Conservation (phyloP, 2,888 invertebrate genomes). For the Polyommatus icarus region DNA sequence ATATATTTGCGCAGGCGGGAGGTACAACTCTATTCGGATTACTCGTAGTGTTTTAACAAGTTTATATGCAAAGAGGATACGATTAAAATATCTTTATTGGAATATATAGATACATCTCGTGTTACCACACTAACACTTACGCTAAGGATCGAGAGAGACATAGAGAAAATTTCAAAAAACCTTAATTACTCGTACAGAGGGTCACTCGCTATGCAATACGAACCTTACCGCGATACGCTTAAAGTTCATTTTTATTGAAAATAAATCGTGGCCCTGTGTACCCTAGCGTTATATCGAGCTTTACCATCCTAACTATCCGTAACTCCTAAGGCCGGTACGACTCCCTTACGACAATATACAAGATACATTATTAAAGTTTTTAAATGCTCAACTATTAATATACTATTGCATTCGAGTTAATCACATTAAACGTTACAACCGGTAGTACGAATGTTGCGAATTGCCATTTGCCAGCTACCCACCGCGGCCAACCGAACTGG, state of each 20-base stretch:
- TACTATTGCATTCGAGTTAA: slow-evolving; percentile 64
- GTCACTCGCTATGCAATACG: slow-evolving; percentile 33
- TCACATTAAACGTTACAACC: slow-evolving; percentile 50
- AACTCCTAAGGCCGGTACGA: slow-evolving; percentile 77
- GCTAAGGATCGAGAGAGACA: slow-evolving; percentile 76
- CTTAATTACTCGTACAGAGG: slow-evolving; percentile 52
- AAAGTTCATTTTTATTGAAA: slow-evolving; percentile 30
- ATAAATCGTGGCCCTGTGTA: slow-evolving; percentile 54
- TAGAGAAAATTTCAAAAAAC: slow-evolving; percentile 72
- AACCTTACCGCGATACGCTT: slow-evolving; percentile 19
- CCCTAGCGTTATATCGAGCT: slow-evolving; percentile 67
- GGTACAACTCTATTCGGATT: slow-evolving; percentile 57
- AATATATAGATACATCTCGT: slow-evolving; percentile 51
- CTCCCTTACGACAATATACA: slow-evolving; percentile 72
- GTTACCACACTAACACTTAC: slow-evolving; percentile 57
- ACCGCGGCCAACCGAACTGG: not conserved
- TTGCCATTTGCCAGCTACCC: slow-evolving; percentile 5
- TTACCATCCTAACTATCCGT: slow-evolving; percentile 59
- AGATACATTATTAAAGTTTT: slow-evolving; percentile 70
- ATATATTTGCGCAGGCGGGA: slow-evolving; percentile 67
- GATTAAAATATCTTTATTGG: slow-evolving; percentile 58
- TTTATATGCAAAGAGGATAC: slow-evolving; percentile 48
- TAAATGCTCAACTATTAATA: slow-evolving; percentile 70
- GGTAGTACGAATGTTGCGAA: slow-evolving; percentile 11
- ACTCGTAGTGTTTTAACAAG: slow-evolving; percentile 36